These are phyloP conservation scores for Drosophila pectinifera DNA, from an alignment of 1,140 invertebrate genomes.

Conservation along the genomic window DNA sequence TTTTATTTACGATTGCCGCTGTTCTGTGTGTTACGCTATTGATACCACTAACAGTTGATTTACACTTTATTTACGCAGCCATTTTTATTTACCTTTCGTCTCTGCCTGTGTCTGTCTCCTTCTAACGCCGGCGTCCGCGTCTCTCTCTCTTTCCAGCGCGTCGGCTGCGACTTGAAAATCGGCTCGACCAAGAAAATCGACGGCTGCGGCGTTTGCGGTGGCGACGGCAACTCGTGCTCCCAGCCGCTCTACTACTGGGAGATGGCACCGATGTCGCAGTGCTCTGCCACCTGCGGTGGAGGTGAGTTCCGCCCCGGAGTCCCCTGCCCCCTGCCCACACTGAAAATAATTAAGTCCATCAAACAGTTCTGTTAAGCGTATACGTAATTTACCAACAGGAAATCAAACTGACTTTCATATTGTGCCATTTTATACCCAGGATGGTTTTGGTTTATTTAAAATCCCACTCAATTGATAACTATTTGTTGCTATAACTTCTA, in stretches of 20 bases:
- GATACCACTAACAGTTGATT: slow-evolving; percentile 78
- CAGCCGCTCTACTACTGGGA: slow-evolving; percentile 93
- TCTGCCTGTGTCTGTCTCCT: neutral
- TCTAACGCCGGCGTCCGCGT: slow-evolving; percentile 1
- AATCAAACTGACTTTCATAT: neutral
- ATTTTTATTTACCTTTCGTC: slow-evolving; percentile 46
- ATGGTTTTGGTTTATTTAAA: neutral
- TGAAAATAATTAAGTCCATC: neutral
- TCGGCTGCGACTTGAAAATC: slow-evolving; percentile 95
- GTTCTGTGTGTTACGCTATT: slow-evolving; percentile 55
- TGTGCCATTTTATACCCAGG: too few relatives aligned
- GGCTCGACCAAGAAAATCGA: slow-evolving; percentile 94
- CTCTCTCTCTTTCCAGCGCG: slow-evolving; percentile 88
- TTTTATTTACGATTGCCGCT: slow-evolving; percentile 70
- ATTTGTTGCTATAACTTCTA: too few relatives aligned
- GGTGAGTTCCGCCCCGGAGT: slow-evolving; percentile 87
- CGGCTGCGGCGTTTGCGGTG: slow-evolving; percentile 95
- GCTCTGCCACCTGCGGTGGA: slow-evolving; percentile 96
- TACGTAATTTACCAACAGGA: neutral
- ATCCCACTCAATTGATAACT: neutral
- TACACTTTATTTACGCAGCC: slow-evolving; percentile 75
- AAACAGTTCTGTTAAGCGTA: neutral
- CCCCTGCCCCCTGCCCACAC: neutral
- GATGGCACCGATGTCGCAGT: slow-evolving; percentile 91
- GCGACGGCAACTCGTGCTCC: slow-evolving; percentile 93